Evolutionary conservation across 2,888 invertebrate genomes (phyloP), one percentile per base, ranked within the genome.

Genomic region (Aspidiotus destructor): DNA sequence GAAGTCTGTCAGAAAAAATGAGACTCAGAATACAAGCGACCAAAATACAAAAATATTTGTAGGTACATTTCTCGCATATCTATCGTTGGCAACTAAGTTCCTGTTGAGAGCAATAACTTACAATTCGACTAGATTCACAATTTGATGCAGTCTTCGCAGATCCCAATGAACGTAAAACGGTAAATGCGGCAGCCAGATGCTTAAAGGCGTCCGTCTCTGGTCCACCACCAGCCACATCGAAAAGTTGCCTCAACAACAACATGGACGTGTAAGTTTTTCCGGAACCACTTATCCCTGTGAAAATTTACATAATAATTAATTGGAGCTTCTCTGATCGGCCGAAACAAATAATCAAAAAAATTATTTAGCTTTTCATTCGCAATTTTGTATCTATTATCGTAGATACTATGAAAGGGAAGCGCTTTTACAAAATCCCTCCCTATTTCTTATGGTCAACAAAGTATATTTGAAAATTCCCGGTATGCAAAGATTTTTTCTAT

Each of bases 131-230:
- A 75, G 94, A 92, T 81, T 95, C 90, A 28, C 90, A 87, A 80
- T 95, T 95, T 73, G 87, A 87, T 63, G 86, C 85, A 62, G 94
- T 95, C 79, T 92, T 90, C 58, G 95, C 94, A 53, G 91, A 89
- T 72, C 93, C 93, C 70, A 96, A 83, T 28, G 93, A 91, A 73
- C 93, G 84, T 74, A 96, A 83, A 71, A 95, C 95, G 71, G 95
- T 95, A 80, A 96, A 92, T 62, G 95, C 93, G 67, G 96, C 95
- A 13, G 92, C 92, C 73, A 95, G 84, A 79, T 95, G 94, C 80
- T 95, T 95, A 80, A 93, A 96, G 60, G 94, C 92, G 80, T 95
- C 95, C 28, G 95, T 94, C 81, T 94, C 93, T 6, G 91, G 88
- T 62, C 94, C 94, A 74, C 94, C 95, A 71, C 94, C 95, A 69